These are phyloP conservation scores for Idris sp. DNA, from an alignment of 1,140 invertebrate genomes.

Conservation along the genomic window DNA sequence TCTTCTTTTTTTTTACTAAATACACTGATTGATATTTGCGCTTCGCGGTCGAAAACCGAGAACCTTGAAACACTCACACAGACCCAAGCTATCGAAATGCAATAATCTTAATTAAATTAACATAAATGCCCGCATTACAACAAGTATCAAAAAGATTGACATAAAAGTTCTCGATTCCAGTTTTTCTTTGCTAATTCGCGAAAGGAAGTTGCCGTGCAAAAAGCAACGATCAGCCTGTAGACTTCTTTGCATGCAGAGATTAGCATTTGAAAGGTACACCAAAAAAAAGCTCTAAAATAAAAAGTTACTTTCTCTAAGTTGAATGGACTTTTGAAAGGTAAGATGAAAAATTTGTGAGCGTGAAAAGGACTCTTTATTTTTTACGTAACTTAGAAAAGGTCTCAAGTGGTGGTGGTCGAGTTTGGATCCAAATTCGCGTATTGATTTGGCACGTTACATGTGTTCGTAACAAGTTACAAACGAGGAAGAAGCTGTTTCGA, in stretches of 20 bases:
- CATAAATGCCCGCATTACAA: constrained; percentile 8
- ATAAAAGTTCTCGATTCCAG: constrained; percentile 38
- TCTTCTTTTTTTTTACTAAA: constrained; percentile 2
- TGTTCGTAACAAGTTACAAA: constrained; percentile 58
- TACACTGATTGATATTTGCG: constrained; percentile 18
- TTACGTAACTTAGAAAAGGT: constrained; percentile 4
- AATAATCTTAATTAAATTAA: constrained; percentile 45
- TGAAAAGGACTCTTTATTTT: too few relatives aligned
- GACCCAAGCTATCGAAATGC: constrained; percentile 31
- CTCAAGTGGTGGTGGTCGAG: constrained; percentile 31
- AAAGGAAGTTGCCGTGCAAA: constrained; percentile 37
- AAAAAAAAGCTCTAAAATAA: constrained; percentile 26
- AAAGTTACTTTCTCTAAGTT: too few relatives aligned
- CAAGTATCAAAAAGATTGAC: constrained; percentile 40
- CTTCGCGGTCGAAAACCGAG: not conserved
- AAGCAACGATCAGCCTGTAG: constrained; percentile 22
- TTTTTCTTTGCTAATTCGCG: constrained; percentile 17
- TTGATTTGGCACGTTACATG: constrained; percentile 52
- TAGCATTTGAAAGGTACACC: constrained; percentile 45
- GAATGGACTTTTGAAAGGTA: too few relatives aligned
- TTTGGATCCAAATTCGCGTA: constrained; percentile 52
- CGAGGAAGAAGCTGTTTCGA: constrained; percentile 45
- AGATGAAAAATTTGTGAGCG: constrained; percentile 43
- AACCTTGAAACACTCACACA: too few relatives aligned
- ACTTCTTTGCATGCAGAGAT: constrained; percentile 33